phyloP scores from a whole-genome alignment of 2,888 invertebrate species.

The Caenorhabditis sulstoni region DNA sequence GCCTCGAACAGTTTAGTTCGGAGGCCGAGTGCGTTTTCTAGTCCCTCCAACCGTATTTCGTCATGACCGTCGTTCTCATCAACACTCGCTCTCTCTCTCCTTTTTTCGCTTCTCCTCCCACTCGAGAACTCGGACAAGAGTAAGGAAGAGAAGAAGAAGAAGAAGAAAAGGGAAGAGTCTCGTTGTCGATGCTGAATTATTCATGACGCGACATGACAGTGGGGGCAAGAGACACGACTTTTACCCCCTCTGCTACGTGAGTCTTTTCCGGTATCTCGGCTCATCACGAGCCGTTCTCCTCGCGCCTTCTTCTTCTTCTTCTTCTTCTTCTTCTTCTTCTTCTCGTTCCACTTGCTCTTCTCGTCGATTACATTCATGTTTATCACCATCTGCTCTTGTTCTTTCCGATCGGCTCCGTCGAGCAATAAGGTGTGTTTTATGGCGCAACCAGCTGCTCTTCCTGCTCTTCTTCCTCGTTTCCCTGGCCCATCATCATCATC shows the following conservation, averaged over 20 bases:
- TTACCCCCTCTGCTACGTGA: slow-evolving; percentile 38
- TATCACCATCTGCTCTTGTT: slow-evolving; percentile 35
- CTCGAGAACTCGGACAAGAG: slow-evolving; percentile 44
- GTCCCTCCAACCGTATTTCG: too few relatives aligned
- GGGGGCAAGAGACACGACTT: slow-evolving; percentile 51
- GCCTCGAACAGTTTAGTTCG: too few relatives aligned
- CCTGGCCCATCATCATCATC: slow-evolving; percentile 10
- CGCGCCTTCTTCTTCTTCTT: slow-evolving; percentile 6
- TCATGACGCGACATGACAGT: slow-evolving; percentile 54
- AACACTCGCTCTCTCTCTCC: slow-evolving; percentile 3
- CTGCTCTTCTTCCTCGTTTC: slow-evolving; percentile 12
- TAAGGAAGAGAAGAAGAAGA: slow-evolving; percentile 27
- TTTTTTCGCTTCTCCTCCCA: slow-evolving; percentile 36
- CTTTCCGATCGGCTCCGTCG: slow-evolving; percentile 7
- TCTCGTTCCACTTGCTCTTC: neutral
- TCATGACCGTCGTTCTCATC: too few relatives aligned
- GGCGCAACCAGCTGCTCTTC: slow-evolving; percentile 51
- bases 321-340: neutral
- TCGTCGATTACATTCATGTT: slow-evolving; percentile 48
- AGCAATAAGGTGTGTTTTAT: slow-evolving; percentile 55
- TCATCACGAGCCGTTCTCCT: slow-evolving; percentile 11
- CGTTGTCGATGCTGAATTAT: slow-evolving; percentile 53
- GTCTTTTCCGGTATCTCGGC: slow-evolving; percentile 28
- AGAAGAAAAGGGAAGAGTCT: slow-evolving; percentile 38
- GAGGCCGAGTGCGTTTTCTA: too few relatives aligned